phyloP scores from a whole-genome alignment of 2,888 invertebrate species.

The Meteorus colon region DNA sequence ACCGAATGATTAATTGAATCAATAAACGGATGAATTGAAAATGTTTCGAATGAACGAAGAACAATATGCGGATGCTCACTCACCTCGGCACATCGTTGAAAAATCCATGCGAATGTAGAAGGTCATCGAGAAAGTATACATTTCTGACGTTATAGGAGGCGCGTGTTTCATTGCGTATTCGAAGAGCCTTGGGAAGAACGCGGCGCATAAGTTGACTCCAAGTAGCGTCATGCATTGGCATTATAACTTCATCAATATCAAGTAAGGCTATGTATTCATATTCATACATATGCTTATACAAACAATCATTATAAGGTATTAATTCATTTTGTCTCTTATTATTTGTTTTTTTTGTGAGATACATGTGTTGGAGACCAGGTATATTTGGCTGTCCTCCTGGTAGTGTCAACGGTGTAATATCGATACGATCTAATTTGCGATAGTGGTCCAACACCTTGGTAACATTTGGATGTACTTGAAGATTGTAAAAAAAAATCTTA shows the following conservation, averaged over 20 bases:
- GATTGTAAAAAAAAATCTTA: conserved; percentile 85
- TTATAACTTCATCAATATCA: conserved; percentile 96
- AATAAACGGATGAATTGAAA: conserved; percentile 27
- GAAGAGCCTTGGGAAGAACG: conserved; percentile 80
- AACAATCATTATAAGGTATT: conserved; percentile 96
- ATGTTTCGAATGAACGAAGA: not conserved
- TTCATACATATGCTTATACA: conserved; percentile 92
- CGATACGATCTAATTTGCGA: conserved; percentile 79
- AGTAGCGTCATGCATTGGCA: conserved; percentile 84
- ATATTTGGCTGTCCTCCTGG: conserved; percentile 94
- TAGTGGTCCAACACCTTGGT: conserved; percentile 85
- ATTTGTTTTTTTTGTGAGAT: conserved; percentile 91
- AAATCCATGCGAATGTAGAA: conserved; percentile 86
- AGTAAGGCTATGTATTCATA: conserved; percentile 93
- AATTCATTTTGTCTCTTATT: conserved; percentile 96
- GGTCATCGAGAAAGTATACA: conserved; percentile 93
- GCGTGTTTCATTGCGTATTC: conserved; percentile 79
- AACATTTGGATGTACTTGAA: conserved; percentile 92
- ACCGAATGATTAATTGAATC: conserved; percentile 7
- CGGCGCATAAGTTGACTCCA: conserved; percentile 88
- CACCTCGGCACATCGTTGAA: conserved; percentile 84
- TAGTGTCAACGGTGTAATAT: conserved; percentile 86
- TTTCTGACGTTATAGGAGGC: conserved; percentile 92
- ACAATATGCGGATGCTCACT: conserved; percentile 47
- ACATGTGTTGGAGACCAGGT: conserved; percentile 91